Conservation (phyloP, 1,140 invertebrate species). For the Aphidius ervi region DNA sequence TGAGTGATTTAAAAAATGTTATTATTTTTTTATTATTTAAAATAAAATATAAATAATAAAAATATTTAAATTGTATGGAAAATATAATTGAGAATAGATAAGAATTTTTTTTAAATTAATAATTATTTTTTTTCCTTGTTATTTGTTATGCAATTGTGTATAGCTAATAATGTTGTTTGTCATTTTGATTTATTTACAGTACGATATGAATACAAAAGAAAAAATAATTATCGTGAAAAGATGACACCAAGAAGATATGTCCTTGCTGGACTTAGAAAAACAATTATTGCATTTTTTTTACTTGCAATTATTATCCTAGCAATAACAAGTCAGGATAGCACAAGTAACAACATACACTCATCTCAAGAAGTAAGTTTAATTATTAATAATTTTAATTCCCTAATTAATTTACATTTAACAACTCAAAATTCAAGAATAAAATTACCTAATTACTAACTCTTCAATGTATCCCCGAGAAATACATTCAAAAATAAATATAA, state of each 20-base stretch:
- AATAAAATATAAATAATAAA: no score
- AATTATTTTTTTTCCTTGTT: not conserved
- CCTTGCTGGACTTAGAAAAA: constrained; percentile 43
- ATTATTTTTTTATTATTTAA: no score
- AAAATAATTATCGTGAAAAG: constrained; percentile 45
- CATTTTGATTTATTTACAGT: constrained; percentile 33
- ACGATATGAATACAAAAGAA: constrained; percentile 50
- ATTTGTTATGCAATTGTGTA: constrained; percentile 1
- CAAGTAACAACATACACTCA: constrained; percentile 35
- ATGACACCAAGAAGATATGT: constrained; percentile 50
- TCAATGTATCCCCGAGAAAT: no score
- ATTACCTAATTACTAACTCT: not conserved
- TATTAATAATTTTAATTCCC: no score
- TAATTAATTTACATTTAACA: not conserved
- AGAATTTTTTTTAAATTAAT: not conserved
- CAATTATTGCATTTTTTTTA: constrained; percentile 41
- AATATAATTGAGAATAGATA: no score
- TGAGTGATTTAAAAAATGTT: no score
- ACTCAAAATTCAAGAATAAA: not conserved
- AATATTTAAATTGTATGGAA: no score
- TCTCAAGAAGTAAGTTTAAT: constrained; percentile 38
- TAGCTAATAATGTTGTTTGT: not conserved
- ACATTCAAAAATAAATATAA: no score
- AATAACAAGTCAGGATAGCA: constrained; percentile 43
- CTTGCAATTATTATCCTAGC: constrained; percentile 44